phyloP scores from a whole-genome alignment of 92 coral and sea anemone species.

The Diadumene lineata region DNA sequence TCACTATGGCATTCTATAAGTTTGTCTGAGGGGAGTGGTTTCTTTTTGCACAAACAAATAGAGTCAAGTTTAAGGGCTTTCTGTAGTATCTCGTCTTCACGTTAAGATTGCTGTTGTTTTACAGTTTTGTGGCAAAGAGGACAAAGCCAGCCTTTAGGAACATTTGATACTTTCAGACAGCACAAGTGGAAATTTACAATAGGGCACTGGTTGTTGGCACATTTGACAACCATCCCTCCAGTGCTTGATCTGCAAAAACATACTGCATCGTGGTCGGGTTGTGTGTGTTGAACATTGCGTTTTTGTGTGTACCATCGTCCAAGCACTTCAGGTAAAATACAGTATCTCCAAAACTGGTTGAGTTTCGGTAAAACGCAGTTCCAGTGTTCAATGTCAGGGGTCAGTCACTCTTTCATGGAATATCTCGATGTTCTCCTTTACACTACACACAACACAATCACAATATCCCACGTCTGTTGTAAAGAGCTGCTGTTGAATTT shows the following conservation, averaged over 20 bases:
- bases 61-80: conserved; percentile 12
- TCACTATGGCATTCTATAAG: conserved; percentile 38
- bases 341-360: conserved; percentile 48
- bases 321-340: conserved; percentile 41
- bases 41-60: conserved; percentile 35
- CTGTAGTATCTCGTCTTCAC: conserved; percentile 5
- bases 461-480: conserved; percentile 31
- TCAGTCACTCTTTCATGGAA: conserved; percentile 9
- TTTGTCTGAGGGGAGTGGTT: conserved; percentile 33
- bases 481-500: conserved; percentile 69
- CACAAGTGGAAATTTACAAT: conserved; percentile 33
- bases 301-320: conserved; percentile 48
- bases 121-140: conserved; percentile 44
- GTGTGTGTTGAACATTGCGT: conserved; percentile 25
- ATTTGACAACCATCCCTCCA: conserved; percentile 21
- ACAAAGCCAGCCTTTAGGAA: conserved; percentile 48
- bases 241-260: conserved; percentile 30
- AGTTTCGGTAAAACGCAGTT: conserved; percentile 36
- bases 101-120: conserved; percentile 25
- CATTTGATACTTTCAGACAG: conserved; percentile 32
- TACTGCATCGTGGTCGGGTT: conserved; percentile 29
- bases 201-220: conserved; percentile 31
- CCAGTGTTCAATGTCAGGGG: conserved; percentile 52
- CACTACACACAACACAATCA: conserved; percentile 59
- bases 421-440: conserved; percentile 16